Base-by-base conservation (phyloP, 2,113 vertebrate genomes). In the Scytalopus superciliaris region DNA sequence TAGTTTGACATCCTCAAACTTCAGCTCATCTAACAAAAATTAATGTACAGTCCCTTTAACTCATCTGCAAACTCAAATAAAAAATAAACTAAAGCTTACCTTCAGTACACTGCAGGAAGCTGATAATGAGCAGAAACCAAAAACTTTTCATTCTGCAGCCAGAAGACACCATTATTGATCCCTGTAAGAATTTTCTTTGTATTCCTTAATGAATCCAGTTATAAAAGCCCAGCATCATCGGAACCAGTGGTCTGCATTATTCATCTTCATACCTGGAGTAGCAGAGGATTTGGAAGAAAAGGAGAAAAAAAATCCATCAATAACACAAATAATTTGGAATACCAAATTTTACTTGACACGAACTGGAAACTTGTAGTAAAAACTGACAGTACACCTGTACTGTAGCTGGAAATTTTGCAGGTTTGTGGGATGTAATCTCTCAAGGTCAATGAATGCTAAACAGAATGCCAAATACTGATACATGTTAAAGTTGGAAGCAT, bases 81-180 rank as follows among this genome's bases (percentile, higher is more conserved):
- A 79, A 96, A 75, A 86, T 53, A 92, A 92, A 78, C 69, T 86
- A 47, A 47, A 63, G 55, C 98, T 99, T 99, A 99, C 99, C 99
- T 98, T 99, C 99, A 92, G 98, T 98, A 97, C 98, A 99, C 94
- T 99, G 98, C 93, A 99, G 98, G 96, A 99, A 99, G 97, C 98
- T 98, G 96, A 99, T 98, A 97, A 98, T 97, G 95, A 99, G 98
- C 98, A 99, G 97, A 96, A 99, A 98, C 98, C 99, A 99, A 98
- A 99, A 98, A 97, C 98, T 98, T 98, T 97, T 98, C 98, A 99
- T 98, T 98, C 98, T 99, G 99, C 99, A 98, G 98, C 98, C 98
- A 98, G 98, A 98, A 98, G 98, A 98, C 98, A 99, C 98, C 99
- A 99, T 99, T 98, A 98, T 98, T 98, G 98, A 98, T 96, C 97